Percentiles rank a stretch among this genome's conserved stretches.
Evolutionary conservation across 2,113 vertebrate species (phyloP).

Genomic region (Amblyopsis rosae): DNA sequence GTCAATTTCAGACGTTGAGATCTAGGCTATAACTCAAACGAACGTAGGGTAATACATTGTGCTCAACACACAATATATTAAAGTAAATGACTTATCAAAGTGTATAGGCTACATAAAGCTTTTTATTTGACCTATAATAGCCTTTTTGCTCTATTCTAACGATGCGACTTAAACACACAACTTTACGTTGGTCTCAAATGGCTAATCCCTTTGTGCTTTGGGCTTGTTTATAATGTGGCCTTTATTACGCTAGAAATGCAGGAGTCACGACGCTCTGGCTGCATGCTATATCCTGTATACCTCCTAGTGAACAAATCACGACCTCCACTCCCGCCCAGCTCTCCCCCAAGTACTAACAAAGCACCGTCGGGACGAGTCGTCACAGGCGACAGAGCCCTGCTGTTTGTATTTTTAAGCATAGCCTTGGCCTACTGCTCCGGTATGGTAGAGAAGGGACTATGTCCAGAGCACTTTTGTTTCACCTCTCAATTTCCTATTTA

Average conservation of each 20-base stretch:
- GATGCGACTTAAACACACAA: too few relatives aligned
- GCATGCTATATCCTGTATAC: slow-evolving; percentile 87
- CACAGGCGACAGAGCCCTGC: slow-evolving; percentile 71
- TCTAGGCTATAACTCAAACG: too few relatives aligned
- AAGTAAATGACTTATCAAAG: too few relatives aligned
- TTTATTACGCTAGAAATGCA: slow-evolving; percentile 67
- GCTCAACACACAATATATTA: too few relatives aligned
- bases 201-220: slow-evolving; percentile 21
- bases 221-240: slow-evolving; percentile 49
- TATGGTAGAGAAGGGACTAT: slow-evolving; percentile 32
- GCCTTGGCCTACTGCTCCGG: slow-evolving; percentile 57
- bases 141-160: too few relatives aligned
- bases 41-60: too few relatives aligned
- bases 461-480: slow-evolving; percentile 28
- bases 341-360: slow-evolving; percentile 70
- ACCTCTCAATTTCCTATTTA: neutral
- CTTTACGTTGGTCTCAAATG: too few relatives aligned
- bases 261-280: slow-evolving; percentile 87
- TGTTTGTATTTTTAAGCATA: slow-evolving; percentile 75
- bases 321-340: slow-evolving; percentile 58
- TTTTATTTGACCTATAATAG: too few relatives aligned
- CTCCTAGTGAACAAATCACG: slow-evolving; percentile 81
- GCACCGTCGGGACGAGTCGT: slow-evolving; percentile 45
- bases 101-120: too few relatives aligned
- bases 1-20: too few relatives aligned